phyloP scores from a whole-genome alignment of 2,113 vertebrate genomes.

The Gnathonemus echidnorhynchus region DNA sequence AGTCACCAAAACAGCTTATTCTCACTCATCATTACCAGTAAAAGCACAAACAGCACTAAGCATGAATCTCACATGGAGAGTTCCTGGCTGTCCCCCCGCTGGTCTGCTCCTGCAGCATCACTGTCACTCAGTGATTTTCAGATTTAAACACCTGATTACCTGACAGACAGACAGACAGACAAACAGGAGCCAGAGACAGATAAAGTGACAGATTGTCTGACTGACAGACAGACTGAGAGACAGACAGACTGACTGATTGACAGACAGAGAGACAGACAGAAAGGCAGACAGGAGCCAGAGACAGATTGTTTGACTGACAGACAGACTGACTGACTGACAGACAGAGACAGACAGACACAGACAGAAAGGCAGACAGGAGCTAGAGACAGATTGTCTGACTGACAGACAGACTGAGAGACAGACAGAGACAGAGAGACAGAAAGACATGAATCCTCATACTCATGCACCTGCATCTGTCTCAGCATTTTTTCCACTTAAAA shows the following conservation, averaged over 20 bases:
- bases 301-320: too few relatives aligned
- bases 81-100: background rate
- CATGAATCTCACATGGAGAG: background rate
- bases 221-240: background rate
- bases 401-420: background rate
- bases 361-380: background rate
- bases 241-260: background rate
- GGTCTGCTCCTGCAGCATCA: background rate
- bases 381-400: background rate
- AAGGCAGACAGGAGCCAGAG: too few relatives aligned
- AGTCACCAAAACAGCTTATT: background rate
- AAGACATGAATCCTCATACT: background rate
- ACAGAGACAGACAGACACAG: background rate
- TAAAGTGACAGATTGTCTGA: background rate
- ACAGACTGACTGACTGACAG: background rate
- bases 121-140: background rate
- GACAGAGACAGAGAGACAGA: background rate
- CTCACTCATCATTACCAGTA: background rate
- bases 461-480: background rate
- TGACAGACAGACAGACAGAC: background rate
- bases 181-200: background rate
- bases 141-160: background rate
- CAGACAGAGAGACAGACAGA: too few relatives aligned
- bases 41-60: background rate
- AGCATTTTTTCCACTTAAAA: background rate